Percentiles rank a stretch among this genome's conserved stretches.
Evolutionary conservation across 92 coral and sea anemone genomes (phyloP).

Genomic region (Desmophyllum pertusum): DNA sequence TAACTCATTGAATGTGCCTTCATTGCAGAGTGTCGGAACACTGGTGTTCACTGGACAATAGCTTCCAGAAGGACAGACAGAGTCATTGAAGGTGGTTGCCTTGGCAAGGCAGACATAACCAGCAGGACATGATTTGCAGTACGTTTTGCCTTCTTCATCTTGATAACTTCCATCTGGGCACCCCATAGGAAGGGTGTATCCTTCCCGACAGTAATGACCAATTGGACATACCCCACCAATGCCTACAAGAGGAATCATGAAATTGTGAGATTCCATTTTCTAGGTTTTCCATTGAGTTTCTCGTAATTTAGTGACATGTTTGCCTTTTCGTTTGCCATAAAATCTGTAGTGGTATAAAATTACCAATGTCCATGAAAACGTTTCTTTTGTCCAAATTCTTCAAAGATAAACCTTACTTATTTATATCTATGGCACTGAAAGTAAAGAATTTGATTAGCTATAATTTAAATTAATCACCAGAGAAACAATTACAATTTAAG

Average conservation of each 20-base stretch:
- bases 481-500: neutral
- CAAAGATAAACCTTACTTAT: no score
- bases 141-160: conserved; percentile 74
- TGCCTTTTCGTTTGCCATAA: no score
- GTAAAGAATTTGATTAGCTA: neutral
- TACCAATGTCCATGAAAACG: no score
- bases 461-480: neutral
- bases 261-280: neutral
- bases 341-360: no score
- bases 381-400: no score
- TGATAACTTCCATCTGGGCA: conserved; percentile 96
- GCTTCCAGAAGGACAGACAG: conserved; percentile 84
- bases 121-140: conserved; percentile 82
- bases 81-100: conserved; percentile 68
- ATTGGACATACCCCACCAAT: conserved; percentile 88
- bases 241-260: conserved; percentile 45
- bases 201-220: conserved; percentile 83
- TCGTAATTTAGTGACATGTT: neutral
- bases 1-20: conserved; percentile 85
- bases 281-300: neutral
- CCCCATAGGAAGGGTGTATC: conserved; percentile 73
- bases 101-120: conserved; percentile 81
- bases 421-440: no score
- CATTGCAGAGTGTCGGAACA: conserved; percentile 64
- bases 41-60: conserved; percentile 91